Conservation (phyloP, 2,113 vertebrate genomes). For the Rattus norvegicus region DNA sequence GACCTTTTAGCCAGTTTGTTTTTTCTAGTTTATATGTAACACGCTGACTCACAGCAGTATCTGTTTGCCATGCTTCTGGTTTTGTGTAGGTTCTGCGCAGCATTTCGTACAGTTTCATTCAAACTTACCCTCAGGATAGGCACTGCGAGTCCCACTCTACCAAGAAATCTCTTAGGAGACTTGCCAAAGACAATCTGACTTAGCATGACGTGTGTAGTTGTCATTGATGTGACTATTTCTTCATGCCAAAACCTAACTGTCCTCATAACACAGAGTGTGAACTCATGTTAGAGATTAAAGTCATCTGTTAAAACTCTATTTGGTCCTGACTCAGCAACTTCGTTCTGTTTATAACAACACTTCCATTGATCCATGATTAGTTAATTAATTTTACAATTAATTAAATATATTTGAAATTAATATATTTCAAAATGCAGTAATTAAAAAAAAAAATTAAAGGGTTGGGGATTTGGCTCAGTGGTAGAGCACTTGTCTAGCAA, state of each 20-base stretch:
- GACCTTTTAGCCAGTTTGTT: conserved; percentile 49
- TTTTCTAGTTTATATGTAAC: conserved; percentile 43
- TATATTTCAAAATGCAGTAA: conserved; percentile 39
- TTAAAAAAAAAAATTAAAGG: background rate
- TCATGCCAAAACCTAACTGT: background rate
- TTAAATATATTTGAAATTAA: background rate
- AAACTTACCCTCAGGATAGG: background rate
- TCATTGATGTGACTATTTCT: background rate
- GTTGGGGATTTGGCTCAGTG: too few species aligned
- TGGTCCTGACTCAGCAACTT: background rate
- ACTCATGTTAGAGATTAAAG: conserved; percentile 1
- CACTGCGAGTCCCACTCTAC: background rate
- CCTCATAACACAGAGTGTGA: background rate
- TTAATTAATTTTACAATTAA: too few species aligned
- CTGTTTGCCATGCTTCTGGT: conserved; percentile 29
- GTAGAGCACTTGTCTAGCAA: too few species aligned
- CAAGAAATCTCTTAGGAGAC: background rate
- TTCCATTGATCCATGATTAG: background rate
- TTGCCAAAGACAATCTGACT: background rate
- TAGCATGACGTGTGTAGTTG: background rate
- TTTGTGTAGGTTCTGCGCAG: background rate
- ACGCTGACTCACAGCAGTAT: conserved; percentile 21
- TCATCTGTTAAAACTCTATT: conserved; percentile 27
- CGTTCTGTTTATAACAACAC: conserved; percentile 15
- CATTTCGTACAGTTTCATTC: background rate